These are phyloP conservation scores for Rhodeus uyekii DNA, from an alignment of 2,797 vertebrate genomes.

Conservation along the genomic window DNA sequence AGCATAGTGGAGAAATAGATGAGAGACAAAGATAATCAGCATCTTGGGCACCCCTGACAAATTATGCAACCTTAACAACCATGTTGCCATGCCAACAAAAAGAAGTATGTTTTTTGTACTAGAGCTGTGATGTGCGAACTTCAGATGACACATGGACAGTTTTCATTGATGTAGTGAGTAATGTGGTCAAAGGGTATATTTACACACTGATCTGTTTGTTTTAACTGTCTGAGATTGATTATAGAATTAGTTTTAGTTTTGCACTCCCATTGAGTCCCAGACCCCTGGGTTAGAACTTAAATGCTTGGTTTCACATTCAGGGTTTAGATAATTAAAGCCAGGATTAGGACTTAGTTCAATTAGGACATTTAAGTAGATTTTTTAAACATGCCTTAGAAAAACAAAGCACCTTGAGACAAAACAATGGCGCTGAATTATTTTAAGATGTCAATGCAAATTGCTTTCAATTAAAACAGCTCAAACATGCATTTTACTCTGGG, in stretches of 20 bases:
- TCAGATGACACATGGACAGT: neutral
- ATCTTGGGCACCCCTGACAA: neutral
- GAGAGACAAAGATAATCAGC: neutral
- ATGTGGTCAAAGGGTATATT: neutral
- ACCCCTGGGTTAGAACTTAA: neutral
- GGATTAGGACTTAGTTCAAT: no score
- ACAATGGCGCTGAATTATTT: no score
- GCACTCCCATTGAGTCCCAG: neutral
- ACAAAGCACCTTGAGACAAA: no score
- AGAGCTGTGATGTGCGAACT: neutral
- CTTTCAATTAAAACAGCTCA: no score
- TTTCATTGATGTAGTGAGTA: neutral
- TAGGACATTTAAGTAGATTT: no score
- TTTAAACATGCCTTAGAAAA: no score
- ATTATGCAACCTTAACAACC: constrained; percentile 13
- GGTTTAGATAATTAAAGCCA: no score
- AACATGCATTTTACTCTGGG: no score
- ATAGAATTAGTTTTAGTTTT: neutral
- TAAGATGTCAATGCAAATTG: no score
- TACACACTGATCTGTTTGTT: neutral
- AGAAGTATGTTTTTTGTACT: neutral
- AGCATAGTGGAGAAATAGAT: neutral
- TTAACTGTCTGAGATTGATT: neutral
- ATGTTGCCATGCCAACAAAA: constrained; percentile 36
- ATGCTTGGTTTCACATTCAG: no score